Percentiles rank a stretch among this genome's conserved stretches.
These are phyloP conservation scores for Jordanella pulchra DNA, from an alignment of 2,797 vertebrate genomes.

Conservation along the genomic window DNA sequence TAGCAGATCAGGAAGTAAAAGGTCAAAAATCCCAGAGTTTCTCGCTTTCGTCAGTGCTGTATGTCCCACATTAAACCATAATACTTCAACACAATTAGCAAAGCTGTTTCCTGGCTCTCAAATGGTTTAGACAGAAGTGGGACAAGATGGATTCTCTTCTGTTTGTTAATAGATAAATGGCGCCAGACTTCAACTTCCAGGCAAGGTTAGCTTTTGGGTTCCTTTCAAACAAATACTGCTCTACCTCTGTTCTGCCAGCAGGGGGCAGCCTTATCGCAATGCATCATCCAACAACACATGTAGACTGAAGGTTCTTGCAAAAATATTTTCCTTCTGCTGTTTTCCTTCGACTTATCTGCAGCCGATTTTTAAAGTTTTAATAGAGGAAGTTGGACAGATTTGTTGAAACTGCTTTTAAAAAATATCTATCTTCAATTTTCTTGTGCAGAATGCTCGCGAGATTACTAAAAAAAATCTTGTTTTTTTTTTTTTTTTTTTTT, in stretches of 20 bases:
- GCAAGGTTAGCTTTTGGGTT: background rate
- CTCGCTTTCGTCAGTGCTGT: too few species aligned
- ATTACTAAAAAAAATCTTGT: background rate
- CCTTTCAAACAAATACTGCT: background rate
- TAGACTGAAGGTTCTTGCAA: background rate
- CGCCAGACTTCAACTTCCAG: too few species aligned
- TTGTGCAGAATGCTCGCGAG: background rate
- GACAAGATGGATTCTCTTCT: too few species aligned
- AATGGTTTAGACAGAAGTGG: too few species aligned
- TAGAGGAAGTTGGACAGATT: background rate
- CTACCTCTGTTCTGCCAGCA: background rate
- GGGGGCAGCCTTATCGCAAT: background rate
- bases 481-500: too few species aligned
- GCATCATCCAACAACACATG: background rate
- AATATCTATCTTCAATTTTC: background rate
- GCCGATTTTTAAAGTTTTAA: background rate
- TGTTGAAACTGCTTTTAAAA: background rate
- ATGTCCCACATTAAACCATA: too few species aligned
- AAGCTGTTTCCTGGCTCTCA: too few species aligned
- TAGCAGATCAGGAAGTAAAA: too few species aligned
- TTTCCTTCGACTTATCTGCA: background rate
- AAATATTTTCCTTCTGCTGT: background rate
- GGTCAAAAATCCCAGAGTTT: too few species aligned
- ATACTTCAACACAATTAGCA: too few species aligned
- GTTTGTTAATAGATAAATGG: too few species aligned